Base-by-base conservation (phyloP, 2,888 invertebrate genomes). In the Agrochola circellaris region DNA sequence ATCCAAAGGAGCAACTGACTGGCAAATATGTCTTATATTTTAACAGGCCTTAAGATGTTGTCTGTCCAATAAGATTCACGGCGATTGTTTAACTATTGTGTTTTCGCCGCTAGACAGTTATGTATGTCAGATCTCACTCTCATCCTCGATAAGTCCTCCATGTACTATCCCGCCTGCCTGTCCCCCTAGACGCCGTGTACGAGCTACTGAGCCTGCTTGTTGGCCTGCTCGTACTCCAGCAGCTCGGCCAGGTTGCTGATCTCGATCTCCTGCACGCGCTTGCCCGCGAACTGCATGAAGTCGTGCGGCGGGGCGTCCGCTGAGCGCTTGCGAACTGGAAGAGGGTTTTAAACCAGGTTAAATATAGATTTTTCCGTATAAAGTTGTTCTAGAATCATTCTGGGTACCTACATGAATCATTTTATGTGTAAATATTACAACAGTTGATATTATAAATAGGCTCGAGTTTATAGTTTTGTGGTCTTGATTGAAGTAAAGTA, bases 271-370 rank as follows among this genome's bases (percentile, higher is more conserved):
- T 98, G 97, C 79, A 98, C 97, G 88, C 97, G 97, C 73, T 97
- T 97, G 23, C 99, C 99, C 42, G 98, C 97, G 95, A 98, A 99
- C 91, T 98, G 98, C 72, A 98, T 97, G 95, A 98, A 98, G 90
- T 98, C 97, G 61, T 89, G 97, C 90, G 83, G 95, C 0, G 96
- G 95, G 9, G 92, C 94, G 73, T 94, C 94, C 26, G 90, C 95
- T 0, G 96, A 95, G 20, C 98, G 97, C 93, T 98, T 98, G 91
- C 96, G 97, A 73, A 98, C 98, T 98, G 95, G 26, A 95, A 95
- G 1, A 13, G 1, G 1, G 17, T 5, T 42, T 30, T 54, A 23
- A 11, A 42, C 5, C 17, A 56, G 1, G 3, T 34, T 34, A n/a
- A 58, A 58, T n/a, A 58, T 11, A 30, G 1, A 11, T n/a, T n/a